A percentile compares a stretch with the other conserved stretches of the same genome.
Evolutionary conservation across 92 coral and sea anemone genomes (phyloP).

Genomic region (Siderastrea radians): DNA sequence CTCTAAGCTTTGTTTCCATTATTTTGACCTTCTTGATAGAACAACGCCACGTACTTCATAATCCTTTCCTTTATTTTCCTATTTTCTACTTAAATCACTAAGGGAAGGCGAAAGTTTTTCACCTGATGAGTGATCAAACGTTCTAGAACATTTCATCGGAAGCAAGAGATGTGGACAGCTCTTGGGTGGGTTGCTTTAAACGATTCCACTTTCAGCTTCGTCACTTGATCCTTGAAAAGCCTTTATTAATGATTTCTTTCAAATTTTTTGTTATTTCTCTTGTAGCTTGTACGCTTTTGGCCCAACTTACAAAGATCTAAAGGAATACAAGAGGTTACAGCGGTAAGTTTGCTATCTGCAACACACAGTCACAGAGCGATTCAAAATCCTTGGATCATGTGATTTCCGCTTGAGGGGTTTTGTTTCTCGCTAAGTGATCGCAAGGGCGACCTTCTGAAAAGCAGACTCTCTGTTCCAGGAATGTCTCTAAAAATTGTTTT

Average conservation of each 20-base stretch:
- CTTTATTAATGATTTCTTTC: constrained; percentile 2
- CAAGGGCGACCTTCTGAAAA: not conserved
- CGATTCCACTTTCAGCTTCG: not conserved
- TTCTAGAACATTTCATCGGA: constrained; percentile 15
- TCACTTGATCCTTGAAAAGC: not conserved
- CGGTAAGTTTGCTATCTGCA: constrained; percentile 50
- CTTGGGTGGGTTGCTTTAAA: constrained; percentile 69
- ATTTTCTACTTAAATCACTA: not conserved
- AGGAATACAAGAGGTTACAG: constrained; percentile 56
- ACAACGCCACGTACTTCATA: constrained; percentile 76
- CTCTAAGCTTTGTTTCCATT: constrained; percentile 64
- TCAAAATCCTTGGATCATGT: constrained; percentile 17
- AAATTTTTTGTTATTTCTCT: constrained; percentile 3
- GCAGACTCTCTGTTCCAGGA: not conserved
- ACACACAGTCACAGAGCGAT: not conserved
- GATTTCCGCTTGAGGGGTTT: constrained; percentile 33
- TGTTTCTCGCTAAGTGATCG: not conserved
- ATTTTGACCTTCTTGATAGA: constrained; percentile 53
- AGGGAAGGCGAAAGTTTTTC: not conserved
- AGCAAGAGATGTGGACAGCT: constrained; percentile 74
- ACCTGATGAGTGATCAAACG: not conserved
- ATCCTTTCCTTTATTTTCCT: constrained; percentile 27
- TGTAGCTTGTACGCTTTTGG: constrained; percentile 79
- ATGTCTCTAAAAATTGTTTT: not conserved
- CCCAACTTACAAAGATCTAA: constrained; percentile 66